Percentiles rank a stretch among this genome's conserved stretches.
Evolutionary conservation across 2,113 vertebrate species (phyloP).

Genomic region (Gymnorhina tibicen): DNA sequence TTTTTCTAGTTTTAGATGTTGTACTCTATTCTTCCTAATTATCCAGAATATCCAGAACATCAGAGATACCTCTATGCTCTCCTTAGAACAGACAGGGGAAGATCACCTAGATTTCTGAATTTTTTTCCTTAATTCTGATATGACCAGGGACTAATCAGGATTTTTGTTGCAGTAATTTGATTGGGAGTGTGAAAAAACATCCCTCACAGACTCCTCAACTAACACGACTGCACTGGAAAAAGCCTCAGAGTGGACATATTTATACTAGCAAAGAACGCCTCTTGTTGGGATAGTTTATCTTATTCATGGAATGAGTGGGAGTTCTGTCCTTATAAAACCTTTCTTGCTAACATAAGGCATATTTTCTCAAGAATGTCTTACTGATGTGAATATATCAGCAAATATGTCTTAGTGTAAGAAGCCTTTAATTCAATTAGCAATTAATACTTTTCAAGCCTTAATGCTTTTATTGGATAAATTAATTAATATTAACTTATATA

Average conservation of each 20-base stretch:
- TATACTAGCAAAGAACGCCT: neutral
- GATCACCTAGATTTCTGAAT: neutral
- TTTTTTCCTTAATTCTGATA: neutral
- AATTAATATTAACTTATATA: neutral
- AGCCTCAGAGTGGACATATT: neutral
- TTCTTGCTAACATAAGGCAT: neutral
- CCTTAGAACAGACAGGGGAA: neutral
- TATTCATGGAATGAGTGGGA: neutral
- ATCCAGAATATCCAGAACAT: neutral
- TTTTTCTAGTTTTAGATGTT: neutral
- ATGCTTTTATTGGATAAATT: neutral
- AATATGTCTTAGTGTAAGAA: neutral
- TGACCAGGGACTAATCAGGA: neutral
- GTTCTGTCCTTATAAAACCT: conserved; percentile 9
- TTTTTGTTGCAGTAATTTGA: neutral
- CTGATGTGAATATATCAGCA: neutral
- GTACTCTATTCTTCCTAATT: neutral
- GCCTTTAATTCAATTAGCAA: neutral
- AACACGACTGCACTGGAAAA: neutral
- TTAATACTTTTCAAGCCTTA: neutral
- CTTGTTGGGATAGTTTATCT: neutral
- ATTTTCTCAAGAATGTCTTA: neutral
- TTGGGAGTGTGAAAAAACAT: neutral
- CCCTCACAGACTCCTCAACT: neutral
- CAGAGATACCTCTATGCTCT: neutral